Evolutionary conservation across 2,888 invertebrate genomes (phyloP).

Genomic region (Sialis fuliginosa): DNA sequence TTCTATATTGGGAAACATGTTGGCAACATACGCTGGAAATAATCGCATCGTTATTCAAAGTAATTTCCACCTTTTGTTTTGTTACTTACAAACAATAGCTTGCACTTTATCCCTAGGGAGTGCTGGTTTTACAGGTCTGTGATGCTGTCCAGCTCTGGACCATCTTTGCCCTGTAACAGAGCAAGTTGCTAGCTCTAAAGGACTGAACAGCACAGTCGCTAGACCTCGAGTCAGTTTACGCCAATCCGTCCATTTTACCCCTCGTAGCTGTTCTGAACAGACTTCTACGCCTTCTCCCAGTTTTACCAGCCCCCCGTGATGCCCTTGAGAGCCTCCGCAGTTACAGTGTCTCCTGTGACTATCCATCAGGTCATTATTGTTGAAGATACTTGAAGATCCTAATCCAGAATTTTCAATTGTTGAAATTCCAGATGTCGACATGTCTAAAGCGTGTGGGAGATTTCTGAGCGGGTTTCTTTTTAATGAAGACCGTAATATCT

Average conservation of each 20-base stretch:
- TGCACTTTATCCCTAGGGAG: conserved; percentile 53
- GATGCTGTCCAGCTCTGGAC: conserved; percentile 54
- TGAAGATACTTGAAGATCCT: too few species aligned
- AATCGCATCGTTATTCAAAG: conserved; percentile 5
- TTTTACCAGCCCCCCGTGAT: conserved; percentile 34
- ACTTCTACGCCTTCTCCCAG: conserved; percentile 56
- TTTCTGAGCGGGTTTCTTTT: too few species aligned
- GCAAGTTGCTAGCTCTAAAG: conserved; percentile 54
- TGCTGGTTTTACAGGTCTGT: conserved; percentile 57
- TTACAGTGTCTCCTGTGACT: too few species aligned
- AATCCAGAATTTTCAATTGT: too few species aligned
- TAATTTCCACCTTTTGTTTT: not conserved
- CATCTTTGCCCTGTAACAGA: conserved; percentile 60
- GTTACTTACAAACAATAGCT: conserved; percentile 46
- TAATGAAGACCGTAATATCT: too few species aligned
- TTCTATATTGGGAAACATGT: conserved; percentile 54
- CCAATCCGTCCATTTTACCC: conserved; percentile 59
- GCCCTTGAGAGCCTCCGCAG: too few species aligned
- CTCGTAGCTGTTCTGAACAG: conserved; percentile 48
- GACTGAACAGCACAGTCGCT: conserved; percentile 56
- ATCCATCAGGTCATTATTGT: too few species aligned
- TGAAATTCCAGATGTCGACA: too few species aligned
- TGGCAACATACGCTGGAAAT: conserved; percentile 46
- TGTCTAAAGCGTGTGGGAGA: too few species aligned
- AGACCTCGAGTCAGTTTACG: conserved; percentile 53